phyloP scores from a whole-genome alignment of 2,797 vertebrate genomes.

The Trichosurus vulpecula region DNA sequence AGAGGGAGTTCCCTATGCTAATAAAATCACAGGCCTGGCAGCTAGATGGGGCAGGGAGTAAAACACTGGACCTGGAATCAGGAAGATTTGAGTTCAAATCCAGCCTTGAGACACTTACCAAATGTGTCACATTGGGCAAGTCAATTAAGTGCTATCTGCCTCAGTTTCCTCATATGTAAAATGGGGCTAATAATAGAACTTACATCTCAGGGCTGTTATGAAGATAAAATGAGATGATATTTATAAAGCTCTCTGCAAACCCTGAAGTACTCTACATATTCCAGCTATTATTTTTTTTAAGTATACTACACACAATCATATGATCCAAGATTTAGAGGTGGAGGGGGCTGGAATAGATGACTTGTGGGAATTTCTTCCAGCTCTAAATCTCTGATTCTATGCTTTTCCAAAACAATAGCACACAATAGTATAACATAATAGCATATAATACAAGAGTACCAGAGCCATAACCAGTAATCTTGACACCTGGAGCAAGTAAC shows the following conservation, averaged over 20 bases:
- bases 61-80: background rate
- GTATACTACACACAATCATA: background rate
- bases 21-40: background rate
- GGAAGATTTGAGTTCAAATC: background rate
- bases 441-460: background rate
- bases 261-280: background rate
- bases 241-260: background rate
- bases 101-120: background rate
- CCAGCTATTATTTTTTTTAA: background rate
- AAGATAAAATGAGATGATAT: background rate
- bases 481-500: background rate
- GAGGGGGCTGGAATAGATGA: background rate
- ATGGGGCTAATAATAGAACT: background rate
- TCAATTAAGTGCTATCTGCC: background rate
- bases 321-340: background rate
- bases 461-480: background rate
- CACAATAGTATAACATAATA: background rate
- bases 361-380: background rate
- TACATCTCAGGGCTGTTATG: background rate
- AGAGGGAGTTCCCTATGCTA: background rate
- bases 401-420: background rate
- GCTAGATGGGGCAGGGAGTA: background rate
- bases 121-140: background rate
- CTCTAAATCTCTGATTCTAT: background rate
- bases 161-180: background rate